These are phyloP conservation scores for Argentina silus DNA, from an alignment of 2,797 vertebrate genomes.

Conservation along the genomic window DNA sequence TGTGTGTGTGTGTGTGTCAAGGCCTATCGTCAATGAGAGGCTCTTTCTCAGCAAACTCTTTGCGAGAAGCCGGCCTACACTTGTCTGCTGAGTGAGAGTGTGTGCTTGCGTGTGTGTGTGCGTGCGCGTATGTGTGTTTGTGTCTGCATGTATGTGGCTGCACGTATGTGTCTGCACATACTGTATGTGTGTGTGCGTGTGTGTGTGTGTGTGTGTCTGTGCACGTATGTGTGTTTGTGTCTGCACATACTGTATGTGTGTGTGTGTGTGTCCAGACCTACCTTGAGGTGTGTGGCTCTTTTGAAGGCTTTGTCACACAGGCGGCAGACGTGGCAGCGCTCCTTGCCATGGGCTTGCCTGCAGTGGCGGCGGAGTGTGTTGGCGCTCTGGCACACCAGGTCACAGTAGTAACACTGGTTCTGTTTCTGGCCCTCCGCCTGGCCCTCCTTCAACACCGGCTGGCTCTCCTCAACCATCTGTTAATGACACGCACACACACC, in stretches of 20 bases:
- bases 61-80: too few species aligned
- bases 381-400: slow-evolving; percentile 82
- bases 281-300: slow-evolving; percentile 96
- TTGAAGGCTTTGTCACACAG: slow-evolving; percentile 96
- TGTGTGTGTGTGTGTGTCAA: too few species aligned
- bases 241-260: too few species aligned
- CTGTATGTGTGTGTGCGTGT: too few species aligned
- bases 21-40: too few species aligned
- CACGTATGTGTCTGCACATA: too few species aligned
- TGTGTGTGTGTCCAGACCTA: slow-evolving; percentile 50
- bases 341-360: slow-evolving; percentile 89
- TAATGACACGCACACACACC: slow-evolving; percentile 15
- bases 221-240: too few species aligned
- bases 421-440: slow-evolving; percentile 79
- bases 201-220: not conserved
- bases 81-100: too few species aligned
- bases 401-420: slow-evolving; percentile 91
- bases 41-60: too few species aligned
- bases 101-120: too few species aligned
- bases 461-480: slow-evolving; percentile 80
- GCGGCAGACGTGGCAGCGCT: slow-evolving; percentile 91
- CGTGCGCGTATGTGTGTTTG: too few species aligned
- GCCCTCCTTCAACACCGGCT: slow-evolving; percentile 70
- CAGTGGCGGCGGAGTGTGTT: slow-evolving; percentile 88
- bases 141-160: too few species aligned